Base-by-base conservation (phyloP, 2,113 vertebrate species). In the Corythoichthys intestinalis region DNA sequence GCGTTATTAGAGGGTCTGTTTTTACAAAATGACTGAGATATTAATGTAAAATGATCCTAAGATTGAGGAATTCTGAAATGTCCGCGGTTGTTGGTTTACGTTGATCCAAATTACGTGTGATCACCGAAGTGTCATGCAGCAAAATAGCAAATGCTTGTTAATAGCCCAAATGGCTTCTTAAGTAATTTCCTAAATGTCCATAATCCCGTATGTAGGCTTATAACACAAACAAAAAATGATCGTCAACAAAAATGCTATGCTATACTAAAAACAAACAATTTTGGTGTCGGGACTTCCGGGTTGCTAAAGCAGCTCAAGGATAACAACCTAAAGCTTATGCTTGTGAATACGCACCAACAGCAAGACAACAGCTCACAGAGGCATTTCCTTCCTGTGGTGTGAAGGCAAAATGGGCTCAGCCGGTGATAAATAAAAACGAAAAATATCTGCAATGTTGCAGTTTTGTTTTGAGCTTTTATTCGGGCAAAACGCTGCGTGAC, bases 261-360 rank as follows among this genome's bases (percentile, higher is more conserved):
- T 47, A 9, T 53, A 57, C 4, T 75, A 67, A 73, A 0, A 59
- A 62, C 65, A 68, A 66, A 59, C 69, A 75, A 6, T 76, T 83
- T 73, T 78, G 85, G 63, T 75, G 78, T 61, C 74, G 75, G 44
- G 58, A 73, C 80, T 76, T 85, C 83, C 80, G 72, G 62, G 70
- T 76, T 83, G 77, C 70, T 70, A 34, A 2, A 1, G 35, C 17
- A 13, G 72, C 75, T 80, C 75, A 65, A 52, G 46, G 56, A 73
- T 20, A 68, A 59, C 73, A 85, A 82, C 54, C 65, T 11, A 38
- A 15, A 0, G 12, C 5, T 9, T 9, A 61, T 56, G 46, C 1
- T 1, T 1, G 14, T 0, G 7, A 3, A 44, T 57, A 81, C 86
- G 57, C 57, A 91, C 89, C 83, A 56, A 34, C 65, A 20, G 20